These are phyloP conservation scores for Allygus modestus DNA, from an alignment of 2,888 invertebrate species.

Conservation along the genomic window DNA sequence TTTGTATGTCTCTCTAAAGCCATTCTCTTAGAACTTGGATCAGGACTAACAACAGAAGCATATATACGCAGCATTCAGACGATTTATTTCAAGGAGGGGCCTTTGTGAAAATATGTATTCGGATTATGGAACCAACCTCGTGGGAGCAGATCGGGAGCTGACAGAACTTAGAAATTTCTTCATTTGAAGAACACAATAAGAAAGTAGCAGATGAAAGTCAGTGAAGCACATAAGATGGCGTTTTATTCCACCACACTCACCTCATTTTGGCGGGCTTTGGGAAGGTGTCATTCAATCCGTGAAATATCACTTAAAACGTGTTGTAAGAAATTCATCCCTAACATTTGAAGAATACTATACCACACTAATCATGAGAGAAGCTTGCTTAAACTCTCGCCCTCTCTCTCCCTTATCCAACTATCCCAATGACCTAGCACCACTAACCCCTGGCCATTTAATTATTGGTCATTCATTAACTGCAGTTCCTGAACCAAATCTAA, in stretches of 20 bases:
- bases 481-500: constrained; percentile 66
- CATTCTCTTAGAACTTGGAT: neutral
- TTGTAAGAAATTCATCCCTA: constrained; percentile 68
- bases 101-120: constrained; percentile 7
- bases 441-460: too few relatives aligned
- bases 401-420: neutral
- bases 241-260: constrained; percentile 72
- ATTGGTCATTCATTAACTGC: neutral
- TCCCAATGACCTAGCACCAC: neutral
- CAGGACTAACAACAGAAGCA: constrained; percentile 17
- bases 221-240: constrained; percentile 70
- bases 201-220: neutral
- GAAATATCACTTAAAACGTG: constrained; percentile 71
- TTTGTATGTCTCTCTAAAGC: neutral
- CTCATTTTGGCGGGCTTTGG: constrained; percentile 73
- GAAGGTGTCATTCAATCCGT: constrained; percentile 72
- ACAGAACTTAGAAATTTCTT: constrained; percentile 7
- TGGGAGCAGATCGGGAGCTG: constrained; percentile 41
- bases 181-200: neutral
- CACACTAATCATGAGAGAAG: constrained; percentile 61
- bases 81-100: constrained; percentile 40
- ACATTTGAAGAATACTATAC: constrained; percentile 72
- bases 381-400: constrained; percentile 12
- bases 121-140: constrained; percentile 27
- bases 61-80: constrained; percentile 32